Conservation (phyloP, 2,888 invertebrate species). For the Scrobipalpa atriplicella region DNA sequence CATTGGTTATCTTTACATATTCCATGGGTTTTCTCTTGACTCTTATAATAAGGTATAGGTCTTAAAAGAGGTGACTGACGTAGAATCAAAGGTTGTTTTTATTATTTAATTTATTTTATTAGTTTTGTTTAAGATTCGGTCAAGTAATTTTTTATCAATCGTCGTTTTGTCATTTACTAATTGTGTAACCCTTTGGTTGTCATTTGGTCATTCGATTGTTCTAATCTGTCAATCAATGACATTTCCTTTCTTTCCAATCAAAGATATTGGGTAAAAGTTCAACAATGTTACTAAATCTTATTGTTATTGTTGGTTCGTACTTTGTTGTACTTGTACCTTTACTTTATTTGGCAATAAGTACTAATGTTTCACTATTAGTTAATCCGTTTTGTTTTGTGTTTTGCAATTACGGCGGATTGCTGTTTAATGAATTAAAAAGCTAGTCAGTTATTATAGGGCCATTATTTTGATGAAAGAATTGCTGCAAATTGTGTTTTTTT, state of each 20-base stretch:
- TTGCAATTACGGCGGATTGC: neutral
- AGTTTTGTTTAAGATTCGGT: no score
- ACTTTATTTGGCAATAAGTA: no score
- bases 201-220: neutral
- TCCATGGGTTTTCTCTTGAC: no score
- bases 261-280: slow-evolving; percentile 10
- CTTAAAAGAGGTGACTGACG: no score
- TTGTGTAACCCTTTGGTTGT: neutral
- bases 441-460: neutral
- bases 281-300: neutral
- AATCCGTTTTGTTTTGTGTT: neutral
- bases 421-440: neutral
- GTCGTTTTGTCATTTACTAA: neutral
- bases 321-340: no score
- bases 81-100: no score
- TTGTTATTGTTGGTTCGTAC: neutral
- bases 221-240: neutral
- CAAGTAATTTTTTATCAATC: neutral
- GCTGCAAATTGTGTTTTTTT: no score
- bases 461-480: no score
- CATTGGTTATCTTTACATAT: no score
- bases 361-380: neutral
- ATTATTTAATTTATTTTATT: no score
- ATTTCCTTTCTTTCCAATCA: slow-evolving; percentile 6
- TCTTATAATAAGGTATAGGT: no score